Percentiles rank a stretch among this genome's conserved stretches.
These are phyloP conservation scores for Apodemus agrarius DNA, from an alignment of 2,797 vertebrate genomes.

Conservation along the genomic window DNA sequence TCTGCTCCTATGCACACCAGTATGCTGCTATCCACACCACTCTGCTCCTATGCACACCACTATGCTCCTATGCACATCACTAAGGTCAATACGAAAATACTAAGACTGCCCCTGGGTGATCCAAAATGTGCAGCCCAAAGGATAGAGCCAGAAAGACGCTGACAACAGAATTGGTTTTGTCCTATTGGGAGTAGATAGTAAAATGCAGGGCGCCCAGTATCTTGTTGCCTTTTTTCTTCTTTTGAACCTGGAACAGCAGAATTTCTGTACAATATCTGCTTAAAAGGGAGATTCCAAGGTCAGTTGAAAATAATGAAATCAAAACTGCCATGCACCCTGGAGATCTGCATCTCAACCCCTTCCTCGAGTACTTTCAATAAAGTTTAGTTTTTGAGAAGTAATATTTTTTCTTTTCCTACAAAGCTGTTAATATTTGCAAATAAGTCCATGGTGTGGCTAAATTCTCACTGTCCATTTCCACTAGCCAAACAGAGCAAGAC, in stretches of 20 bases:
- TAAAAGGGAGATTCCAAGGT: constrained; percentile 28
- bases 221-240: neutral
- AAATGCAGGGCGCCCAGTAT: neutral
- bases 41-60: too few species aligned
- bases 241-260: neutral
- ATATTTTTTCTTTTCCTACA: neutral
- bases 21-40: too few species aligned
- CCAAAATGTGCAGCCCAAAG: neutral
- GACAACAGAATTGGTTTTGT: neutral
- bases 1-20: too few species aligned
- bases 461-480: neutral
- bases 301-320: neutral
- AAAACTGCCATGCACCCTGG: neutral
- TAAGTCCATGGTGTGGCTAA: neutral
- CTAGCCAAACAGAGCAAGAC: neutral
- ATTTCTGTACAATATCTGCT: neutral
- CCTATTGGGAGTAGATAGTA: neutral
- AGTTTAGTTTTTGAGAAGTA: neutral
- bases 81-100: neutral
- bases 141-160: neutral
- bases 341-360: constrained; percentile 20
- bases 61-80: too few species aligned
- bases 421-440: constrained; percentile 5
- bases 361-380: neutral
- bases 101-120: neutral